These are phyloP conservation scores for Sycon ciliatum DNA, from an alignment of 37 sponge, comb jelly and placozoan species.

Conservation along the genomic window DNA sequence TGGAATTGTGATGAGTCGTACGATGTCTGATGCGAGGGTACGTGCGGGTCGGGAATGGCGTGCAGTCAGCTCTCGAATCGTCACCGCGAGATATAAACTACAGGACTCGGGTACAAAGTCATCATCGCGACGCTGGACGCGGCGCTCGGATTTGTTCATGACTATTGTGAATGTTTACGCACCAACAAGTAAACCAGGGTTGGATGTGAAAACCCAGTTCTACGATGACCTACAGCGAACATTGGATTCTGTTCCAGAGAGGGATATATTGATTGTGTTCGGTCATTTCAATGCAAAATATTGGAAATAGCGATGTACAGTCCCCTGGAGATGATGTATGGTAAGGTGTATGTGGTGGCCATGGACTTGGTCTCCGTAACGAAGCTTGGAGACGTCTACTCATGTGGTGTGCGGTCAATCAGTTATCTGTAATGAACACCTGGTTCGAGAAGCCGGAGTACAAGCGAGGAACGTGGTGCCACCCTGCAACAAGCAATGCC, in stretches of 20 bases:
- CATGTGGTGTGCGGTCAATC: slow-evolving; percentile 1
- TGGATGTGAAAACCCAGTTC: neutral
- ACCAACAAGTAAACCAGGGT: neutral
- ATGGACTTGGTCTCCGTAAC: too few relatives aligned
- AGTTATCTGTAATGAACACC: slow-evolving; percentile 21
- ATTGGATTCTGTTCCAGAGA: neutral
- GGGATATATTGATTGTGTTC: neutral
- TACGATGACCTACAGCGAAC: neutral
- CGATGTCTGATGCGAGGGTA: neutral
- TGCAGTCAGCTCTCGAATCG: slow-evolving; percentile 10
- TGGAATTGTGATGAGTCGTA: neutral
- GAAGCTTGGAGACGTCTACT: neutral
- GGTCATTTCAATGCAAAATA: neutral
- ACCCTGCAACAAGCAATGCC: slow-evolving; percentile 17
- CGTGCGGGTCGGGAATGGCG: neutral
- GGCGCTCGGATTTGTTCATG: neutral
- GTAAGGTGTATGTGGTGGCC: too few relatives aligned
- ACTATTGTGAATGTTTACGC: neutral
- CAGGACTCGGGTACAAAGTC: neutral
- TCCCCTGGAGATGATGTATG: too few relatives aligned
- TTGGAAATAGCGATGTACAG: too few relatives aligned
- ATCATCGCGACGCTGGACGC: neutral
- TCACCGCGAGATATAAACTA: neutral
- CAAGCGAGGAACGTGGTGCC: slow-evolving; percentile 5
- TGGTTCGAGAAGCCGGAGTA: slow-evolving; percentile 1